Evolutionary conservation across 1,140 invertebrate genomes (phyloP), one percentile per base, ranked within the genome.

Genomic region (Brachionus rubens): DNA sequence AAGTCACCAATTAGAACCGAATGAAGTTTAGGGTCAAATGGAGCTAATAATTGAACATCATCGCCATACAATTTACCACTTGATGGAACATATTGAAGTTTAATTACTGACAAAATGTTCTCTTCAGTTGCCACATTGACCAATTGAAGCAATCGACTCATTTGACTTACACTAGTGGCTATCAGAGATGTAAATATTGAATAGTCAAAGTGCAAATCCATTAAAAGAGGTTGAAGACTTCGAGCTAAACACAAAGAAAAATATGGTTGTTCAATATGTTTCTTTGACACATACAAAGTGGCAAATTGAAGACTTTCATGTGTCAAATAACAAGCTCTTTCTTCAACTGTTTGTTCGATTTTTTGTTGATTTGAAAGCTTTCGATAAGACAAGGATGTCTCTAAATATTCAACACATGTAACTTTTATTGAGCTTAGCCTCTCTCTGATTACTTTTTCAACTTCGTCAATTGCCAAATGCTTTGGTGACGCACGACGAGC

Each of bases 251-350:
- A 76, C 19, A 65, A 21, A 14, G 75, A 46, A 50, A 76, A 76
- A 36, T 76, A 76, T 3, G 75, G 40, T 33, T 76, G 75, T 76
- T 76, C 75, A 6, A 54, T 65, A 36, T 76, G 75, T 26, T 76
- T 76, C 16, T 41, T 46, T 26, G 47, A 52, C 26, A 76, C 48
- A 36, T 76, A 76, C 10, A 76, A 46, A 46, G 52, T 62, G n/a
- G 50, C 21, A 65, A 47, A 62, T 43, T 76, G 52, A 14, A 40
- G 28, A 9, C 19, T 43, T 50, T 76, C 75, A 30, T 36, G 28
- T 3, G 52, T 59, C 33, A 76, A 76, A 50, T 62, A 65, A 62
- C 50, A 54, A 10, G 75, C 75, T 47, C 41, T 59, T 76, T 76
- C 75, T 36, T 76, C 54, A 24, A 65, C 75, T 46, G 75, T 62